These are phyloP conservation scores for Gavia stellata DNA, from an alignment of 2,113 vertebrate species.

Conservation along the genomic window DNA sequence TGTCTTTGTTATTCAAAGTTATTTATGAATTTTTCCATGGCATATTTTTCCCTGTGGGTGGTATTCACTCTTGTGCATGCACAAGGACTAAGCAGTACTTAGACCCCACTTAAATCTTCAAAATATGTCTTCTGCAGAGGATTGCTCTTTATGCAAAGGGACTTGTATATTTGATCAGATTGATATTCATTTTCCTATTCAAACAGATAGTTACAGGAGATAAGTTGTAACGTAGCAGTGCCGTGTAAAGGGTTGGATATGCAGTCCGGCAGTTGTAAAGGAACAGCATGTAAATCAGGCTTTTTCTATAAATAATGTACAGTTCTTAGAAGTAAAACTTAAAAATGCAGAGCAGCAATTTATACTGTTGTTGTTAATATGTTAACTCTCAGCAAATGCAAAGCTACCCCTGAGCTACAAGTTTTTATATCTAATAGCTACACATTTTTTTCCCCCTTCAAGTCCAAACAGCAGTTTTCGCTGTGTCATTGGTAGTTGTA, in stretches of 20 bases:
- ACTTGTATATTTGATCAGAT: conserved; percentile 7
- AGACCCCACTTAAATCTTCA: conserved; percentile 51
- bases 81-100: background rate
- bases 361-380: background rate
- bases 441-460: background rate
- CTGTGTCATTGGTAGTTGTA: background rate
- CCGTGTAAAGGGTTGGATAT: background rate
- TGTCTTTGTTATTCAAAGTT: conserved; percentile 44
- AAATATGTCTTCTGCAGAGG: background rate
- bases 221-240: background rate
- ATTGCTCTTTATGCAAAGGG: conserved; percentile 6
- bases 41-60: conserved; percentile 47
- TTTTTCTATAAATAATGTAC: background rate
- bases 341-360: background rate
- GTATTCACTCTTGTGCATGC: conserved; percentile 3
- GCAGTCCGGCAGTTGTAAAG: background rate
- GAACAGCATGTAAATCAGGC: background rate
- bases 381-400: background rate
- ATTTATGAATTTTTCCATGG: conserved; percentile 29
- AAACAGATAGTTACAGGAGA: conserved; percentile 14
- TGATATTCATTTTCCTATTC: background rate
- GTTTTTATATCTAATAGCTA: background rate
- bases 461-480: background rate
- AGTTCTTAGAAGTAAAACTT: background rate
- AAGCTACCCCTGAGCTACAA: background rate